phyloP scores from a whole-genome alignment of 1,140 invertebrate species.

The Camponotus pennsylvanicus region DNA sequence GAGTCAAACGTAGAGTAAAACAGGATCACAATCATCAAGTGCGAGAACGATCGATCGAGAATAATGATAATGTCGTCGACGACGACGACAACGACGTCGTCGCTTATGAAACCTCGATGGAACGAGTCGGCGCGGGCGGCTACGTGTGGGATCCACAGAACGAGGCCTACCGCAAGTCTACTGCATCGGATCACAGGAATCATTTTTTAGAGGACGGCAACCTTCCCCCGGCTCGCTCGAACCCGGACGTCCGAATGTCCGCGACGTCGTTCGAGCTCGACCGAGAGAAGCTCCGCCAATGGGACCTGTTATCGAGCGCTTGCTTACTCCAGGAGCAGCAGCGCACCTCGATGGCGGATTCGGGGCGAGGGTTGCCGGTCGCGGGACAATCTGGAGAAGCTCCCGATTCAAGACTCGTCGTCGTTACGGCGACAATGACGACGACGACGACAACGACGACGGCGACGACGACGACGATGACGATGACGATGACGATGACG shows the following conservation, averaged over 20 bases:
- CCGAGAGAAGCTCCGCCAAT: slow-evolving; percentile 94
- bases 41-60: slow-evolving; percentile 58
- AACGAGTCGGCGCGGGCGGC: slow-evolving; percentile 78
- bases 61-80: slow-evolving; percentile 41
- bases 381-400: slow-evolving; percentile 61
- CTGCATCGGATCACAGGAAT: slow-evolving; percentile 54
- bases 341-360: slow-evolving; percentile 80
- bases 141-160: slow-evolving; percentile 86
- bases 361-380: slow-evolving; percentile 82
- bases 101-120: slow-evolving; percentile 82
- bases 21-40: slow-evolving; percentile 66
- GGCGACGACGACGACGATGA: slow-evolving; percentile 1
- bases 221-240: slow-evolving; percentile 80
- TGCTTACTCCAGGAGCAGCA: slow-evolving; percentile 86
- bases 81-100: slow-evolving; percentile 68
- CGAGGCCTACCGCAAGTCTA: slow-evolving; percentile 78
- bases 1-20: slow-evolving; percentile 69
- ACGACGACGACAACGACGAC: slow-evolving; percentile 53
- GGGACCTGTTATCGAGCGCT: slow-evolving; percentile 95
- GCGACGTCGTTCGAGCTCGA: slow-evolving; percentile 90
- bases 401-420: slow-evolving; percentile 52
- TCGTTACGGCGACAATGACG: not conserved
- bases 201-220: slow-evolving; percentile 88
- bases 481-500: slow-evolving; percentile 1
- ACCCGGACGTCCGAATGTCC: slow-evolving; percentile 66